These are phyloP conservation scores for Penaeus japonicus DNA, from an alignment of 1,140 invertebrate genomes.

Conservation along the genomic window DNA sequence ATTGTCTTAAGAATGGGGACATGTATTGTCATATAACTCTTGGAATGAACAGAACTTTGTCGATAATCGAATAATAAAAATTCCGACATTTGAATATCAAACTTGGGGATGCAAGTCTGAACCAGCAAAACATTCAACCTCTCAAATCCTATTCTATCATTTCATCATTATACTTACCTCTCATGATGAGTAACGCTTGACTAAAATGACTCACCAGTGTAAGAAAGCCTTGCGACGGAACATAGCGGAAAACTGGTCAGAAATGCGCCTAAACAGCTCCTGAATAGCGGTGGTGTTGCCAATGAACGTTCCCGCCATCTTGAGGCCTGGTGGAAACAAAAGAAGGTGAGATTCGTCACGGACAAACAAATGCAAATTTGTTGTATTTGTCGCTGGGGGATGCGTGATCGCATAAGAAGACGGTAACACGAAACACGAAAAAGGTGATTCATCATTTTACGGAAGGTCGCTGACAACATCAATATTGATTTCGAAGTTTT, in stretches of 20 bases:
- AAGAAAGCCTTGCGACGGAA: conserved; percentile 70
- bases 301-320: conserved; percentile 70
- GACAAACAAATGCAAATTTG: not conserved
- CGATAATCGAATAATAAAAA: no score
- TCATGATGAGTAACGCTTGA: not conserved
- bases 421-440: no score
- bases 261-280: conserved; percentile 69
- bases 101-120: no score
- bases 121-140: no score
- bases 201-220: conserved; percentile 64
- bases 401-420: no score
- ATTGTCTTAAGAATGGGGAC: no score
- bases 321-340: conserved; percentile 66
- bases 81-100: no score
- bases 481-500: no score
- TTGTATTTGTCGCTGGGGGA: not conserved
- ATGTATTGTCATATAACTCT: no score
- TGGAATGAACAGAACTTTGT: no score
- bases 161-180: not conserved
- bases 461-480: conserved; percentile 71
- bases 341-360: not conserved
- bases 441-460: no score
- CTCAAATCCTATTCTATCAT: not conserved
- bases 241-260: conserved; percentile 69
- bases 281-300: conserved; percentile 66